phyloP scores from a whole-genome alignment of 2,888 invertebrate species.

The Orthosia gothica region DNA sequence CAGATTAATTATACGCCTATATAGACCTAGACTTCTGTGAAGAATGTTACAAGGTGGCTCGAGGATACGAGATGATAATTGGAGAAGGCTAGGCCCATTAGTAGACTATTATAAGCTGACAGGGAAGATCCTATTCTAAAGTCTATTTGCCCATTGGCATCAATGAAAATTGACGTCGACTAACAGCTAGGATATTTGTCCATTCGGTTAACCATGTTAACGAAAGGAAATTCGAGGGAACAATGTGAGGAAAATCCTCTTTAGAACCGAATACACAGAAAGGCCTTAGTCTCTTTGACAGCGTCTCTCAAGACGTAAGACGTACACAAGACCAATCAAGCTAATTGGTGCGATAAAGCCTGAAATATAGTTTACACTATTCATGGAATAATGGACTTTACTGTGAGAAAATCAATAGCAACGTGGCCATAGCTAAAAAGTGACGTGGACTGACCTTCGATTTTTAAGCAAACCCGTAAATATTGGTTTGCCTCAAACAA shows the following conservation, averaged over 20 bases:
- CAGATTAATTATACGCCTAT: no score
- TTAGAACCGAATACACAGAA: not conserved
- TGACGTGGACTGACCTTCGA: not conserved
- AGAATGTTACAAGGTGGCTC: no score
- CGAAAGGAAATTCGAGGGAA: not conserved
- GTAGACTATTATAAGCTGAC: not conserved
- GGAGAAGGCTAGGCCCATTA: not conserved
- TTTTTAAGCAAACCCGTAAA: no score
- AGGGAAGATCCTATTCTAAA: not conserved
- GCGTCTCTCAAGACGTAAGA: constrained; percentile 3
- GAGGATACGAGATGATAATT: no score
- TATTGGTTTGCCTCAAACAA: no score
- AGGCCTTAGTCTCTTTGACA: not conserved
- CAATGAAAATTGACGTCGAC: not conserved
- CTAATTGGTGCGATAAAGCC: constrained; percentile 13
- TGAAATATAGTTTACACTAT: not conserved
- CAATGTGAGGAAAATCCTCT: not conserved
- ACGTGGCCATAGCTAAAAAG: not conserved
- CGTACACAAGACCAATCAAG: constrained; percentile 8
- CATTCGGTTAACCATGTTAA: not conserved
- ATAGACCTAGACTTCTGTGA: no score
- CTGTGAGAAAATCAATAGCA: not conserved
- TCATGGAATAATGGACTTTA: not conserved
- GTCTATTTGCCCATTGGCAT: no score
- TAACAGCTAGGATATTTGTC: not conserved